These are phyloP conservation scores for Manis javanica DNA, from an alignment of 2,797 vertebrate species.

Conservation along the genomic window DNA sequence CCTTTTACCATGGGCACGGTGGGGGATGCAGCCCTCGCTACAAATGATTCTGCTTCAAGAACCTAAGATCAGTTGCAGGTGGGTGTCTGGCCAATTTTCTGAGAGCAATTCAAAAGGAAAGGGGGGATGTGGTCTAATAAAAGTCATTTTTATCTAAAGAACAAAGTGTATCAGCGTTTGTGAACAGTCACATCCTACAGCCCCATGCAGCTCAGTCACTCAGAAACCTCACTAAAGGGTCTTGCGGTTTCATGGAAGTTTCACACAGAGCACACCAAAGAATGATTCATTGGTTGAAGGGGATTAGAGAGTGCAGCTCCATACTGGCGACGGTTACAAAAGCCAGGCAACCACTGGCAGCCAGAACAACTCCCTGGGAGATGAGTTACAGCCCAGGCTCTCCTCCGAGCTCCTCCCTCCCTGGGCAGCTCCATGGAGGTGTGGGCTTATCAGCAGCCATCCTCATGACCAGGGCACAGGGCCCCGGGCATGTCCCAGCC, in stretches of 20 bases:
- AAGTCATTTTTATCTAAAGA: constrained; percentile 59
- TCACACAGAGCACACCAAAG: constrained; percentile 30
- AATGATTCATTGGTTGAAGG: neutral
- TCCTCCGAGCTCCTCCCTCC: neutral
- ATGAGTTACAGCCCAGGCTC: neutral
- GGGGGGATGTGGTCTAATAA: constrained; percentile 27
- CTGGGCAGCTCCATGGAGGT: neutral
- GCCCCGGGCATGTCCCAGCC: neutral
- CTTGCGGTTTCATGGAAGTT: constrained; percentile 58
- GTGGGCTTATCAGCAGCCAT: neutral
- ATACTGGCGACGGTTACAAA: neutral
- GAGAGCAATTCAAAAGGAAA: constrained; percentile 37
- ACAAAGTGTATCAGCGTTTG: constrained; percentile 55
- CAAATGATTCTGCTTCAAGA: neutral
- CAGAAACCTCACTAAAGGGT: constrained; percentile 64
- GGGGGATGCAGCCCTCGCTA: accelerated
- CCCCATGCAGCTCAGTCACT: constrained; percentile 14
- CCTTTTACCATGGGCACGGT: neutral
- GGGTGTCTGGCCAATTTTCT: constrained; percentile 25
- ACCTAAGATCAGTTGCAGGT: constrained; percentile 14
- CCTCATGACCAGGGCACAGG: neutral
- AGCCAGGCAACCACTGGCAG: neutral
- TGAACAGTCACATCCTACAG: constrained; percentile 25
- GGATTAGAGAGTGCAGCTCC: neutral
- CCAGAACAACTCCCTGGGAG: neutral